phyloP scores from a whole-genome alignment of 2,797 vertebrate species.

The Odontamblyopus lacepedii region DNA sequence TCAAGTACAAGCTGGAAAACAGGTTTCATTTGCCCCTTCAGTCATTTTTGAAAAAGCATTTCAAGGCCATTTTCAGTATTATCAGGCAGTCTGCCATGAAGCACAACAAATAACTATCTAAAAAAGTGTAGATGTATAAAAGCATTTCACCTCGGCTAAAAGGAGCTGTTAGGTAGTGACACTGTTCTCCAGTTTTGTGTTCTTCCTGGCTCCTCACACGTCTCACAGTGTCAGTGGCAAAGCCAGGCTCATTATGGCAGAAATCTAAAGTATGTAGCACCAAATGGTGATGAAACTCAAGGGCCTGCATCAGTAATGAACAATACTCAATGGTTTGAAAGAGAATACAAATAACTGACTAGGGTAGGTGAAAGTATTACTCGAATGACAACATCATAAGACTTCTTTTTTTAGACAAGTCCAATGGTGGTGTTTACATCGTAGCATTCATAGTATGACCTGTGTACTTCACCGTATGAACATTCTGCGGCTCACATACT shows the following conservation, averaged over 20 bases:
- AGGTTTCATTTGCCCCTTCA: conserved; percentile 10
- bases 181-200: not conserved
- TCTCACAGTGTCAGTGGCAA: conserved; percentile 67
- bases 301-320: conserved; percentile 21
- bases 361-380: conserved; percentile 52
- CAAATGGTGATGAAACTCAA: conserved; percentile 32
- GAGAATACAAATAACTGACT: conserved; percentile 2
- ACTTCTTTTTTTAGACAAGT: not conserved
- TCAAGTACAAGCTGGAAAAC: conserved; percentile 31
- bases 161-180: conserved; percentile 32
- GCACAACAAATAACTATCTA: conserved; percentile 8
- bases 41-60: conserved; percentile 16
- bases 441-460: not conserved
- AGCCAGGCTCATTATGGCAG: conserved; percentile 68
- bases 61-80: conserved; percentile 42
- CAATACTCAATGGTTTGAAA: conserved; percentile 24
- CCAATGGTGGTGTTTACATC: no score
- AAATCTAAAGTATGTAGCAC: conserved; percentile 48
- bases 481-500: conserved; percentile 9
- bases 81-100: conserved; percentile 11
- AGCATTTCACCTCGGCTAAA: conserved; percentile 31
- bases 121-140: conserved; percentile 18
- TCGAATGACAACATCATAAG: conserved; percentile 43
- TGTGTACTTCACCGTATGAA: conserved; percentile 2
- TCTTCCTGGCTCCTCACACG: conserved; percentile 30